These are phyloP conservation scores for Drosophila simulans DNA, from an alignment of 1,140 invertebrate species.

Conservation along the genomic window DNA sequence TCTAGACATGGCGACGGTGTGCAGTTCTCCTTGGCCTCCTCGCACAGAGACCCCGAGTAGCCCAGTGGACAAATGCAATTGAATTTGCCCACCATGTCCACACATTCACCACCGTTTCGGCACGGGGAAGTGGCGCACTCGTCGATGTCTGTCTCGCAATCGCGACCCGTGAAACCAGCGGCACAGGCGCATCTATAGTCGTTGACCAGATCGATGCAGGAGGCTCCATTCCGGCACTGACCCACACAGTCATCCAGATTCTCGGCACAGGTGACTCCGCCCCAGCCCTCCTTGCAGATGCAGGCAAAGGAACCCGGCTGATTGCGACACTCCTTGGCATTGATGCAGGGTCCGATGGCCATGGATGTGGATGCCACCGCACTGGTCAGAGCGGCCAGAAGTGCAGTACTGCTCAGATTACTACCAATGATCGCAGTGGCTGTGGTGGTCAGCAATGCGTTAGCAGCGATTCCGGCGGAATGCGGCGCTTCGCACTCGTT, in stretches of 20 bases:
- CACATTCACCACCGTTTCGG: conserved; percentile 91
- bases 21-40: conserved; percentile 93
- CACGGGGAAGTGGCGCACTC: conserved; percentile 90
- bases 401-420: conserved; percentile 85
- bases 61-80: conserved; percentile 91
- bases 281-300: conserved; percentile 93
- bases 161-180: conserved; percentile 88
- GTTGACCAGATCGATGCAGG: conserved; percentile 91
- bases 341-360: conserved; percentile 89
- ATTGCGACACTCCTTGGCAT: conserved; percentile 92
- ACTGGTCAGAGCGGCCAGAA: conserved; percentile 93
- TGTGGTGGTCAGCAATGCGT: conserved; percentile 84
- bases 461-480: conserved; percentile 47
- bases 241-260: conserved; percentile 95
- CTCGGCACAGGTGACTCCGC: conserved; percentile 93
- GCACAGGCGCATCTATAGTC: conserved; percentile 93
- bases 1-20: conserved; percentile 93
- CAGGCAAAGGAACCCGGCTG: conserved; percentile 93
- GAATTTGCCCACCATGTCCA: conserved; percentile 89
- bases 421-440: conserved; percentile 69
- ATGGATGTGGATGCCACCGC: conserved; percentile 89
- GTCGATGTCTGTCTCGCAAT: conserved; percentile 91
- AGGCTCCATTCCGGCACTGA: conserved; percentile 92
- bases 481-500: conserved; percentile 87
- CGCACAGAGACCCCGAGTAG: conserved; percentile 92